A percentile compares a stretch with the other conserved stretches of the same genome.
Conservation (phyloP, 2,113 vertebrate species). For the Mungos mungo region DNA sequence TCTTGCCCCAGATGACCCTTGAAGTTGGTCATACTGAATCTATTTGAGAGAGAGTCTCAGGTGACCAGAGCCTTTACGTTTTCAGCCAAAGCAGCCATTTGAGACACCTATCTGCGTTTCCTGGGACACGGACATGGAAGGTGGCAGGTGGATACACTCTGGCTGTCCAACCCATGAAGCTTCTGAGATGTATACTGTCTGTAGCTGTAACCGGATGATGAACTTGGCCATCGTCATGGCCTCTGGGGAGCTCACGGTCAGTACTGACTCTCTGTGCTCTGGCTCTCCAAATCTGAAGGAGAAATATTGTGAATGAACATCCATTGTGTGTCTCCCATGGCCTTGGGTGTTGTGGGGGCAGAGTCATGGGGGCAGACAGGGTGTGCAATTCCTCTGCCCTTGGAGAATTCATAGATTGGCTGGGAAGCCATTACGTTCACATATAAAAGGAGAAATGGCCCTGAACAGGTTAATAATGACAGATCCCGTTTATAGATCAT, state of each 20-base stretch:
- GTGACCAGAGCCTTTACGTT: not conserved
- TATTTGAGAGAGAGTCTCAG: not conserved
- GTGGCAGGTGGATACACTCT: slow-evolving; percentile 79
- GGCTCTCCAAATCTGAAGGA: not conserved
- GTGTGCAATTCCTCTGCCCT: rapidly evolving
- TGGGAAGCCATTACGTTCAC: not conserved
- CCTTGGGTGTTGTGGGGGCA: not conserved
- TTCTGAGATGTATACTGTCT: slow-evolving; percentile 78
- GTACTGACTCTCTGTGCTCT: not conserved
- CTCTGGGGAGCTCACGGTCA: slow-evolving; percentile 78
- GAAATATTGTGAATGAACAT: not conserved
- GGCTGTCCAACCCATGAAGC: slow-evolving; percentile 77
- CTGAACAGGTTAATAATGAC: not conserved
- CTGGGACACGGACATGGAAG: slow-evolving; percentile 72
- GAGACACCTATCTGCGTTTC: slow-evolving; percentile 81
- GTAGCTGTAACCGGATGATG: slow-evolving; percentile 84
- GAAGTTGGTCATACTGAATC: not conserved
- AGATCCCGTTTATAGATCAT: not conserved
- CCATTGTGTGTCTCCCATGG: no score
- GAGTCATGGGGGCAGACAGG: not conserved
- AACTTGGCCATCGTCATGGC: slow-evolving; percentile 88
- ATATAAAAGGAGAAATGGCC: not conserved
- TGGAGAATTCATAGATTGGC: not conserved
- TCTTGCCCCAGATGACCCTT: not conserved
- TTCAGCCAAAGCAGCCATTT: slow-evolving; percentile 42